Percentiles rank a stretch among this genome's conserved stretches.
Evolutionary conservation across 2,888 invertebrate species (phyloP).

Genomic region (Liposcelis brunnea): DNA sequence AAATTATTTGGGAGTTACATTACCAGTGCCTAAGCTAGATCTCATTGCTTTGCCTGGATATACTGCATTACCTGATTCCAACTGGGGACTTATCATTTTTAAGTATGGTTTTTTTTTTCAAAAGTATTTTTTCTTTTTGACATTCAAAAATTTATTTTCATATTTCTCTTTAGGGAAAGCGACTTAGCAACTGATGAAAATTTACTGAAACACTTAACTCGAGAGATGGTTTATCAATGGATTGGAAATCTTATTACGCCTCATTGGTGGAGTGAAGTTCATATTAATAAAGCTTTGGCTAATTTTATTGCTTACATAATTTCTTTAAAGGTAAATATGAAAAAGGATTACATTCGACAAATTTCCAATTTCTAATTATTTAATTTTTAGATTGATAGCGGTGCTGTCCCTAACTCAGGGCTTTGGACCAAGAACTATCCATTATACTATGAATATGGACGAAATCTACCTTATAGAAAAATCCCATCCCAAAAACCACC

Average conservation of each 20-base stretch:
- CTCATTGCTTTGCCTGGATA: constrained; percentile 56
- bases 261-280: constrained; percentile 33
- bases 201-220: constrained; percentile 44
- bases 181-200: constrained; percentile 33
- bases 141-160: constrained; percentile 10
- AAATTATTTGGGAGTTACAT: constrained; percentile 17
- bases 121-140: not conserved
- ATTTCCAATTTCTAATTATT: too few relatives aligned
- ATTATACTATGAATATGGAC: constrained; percentile 4
- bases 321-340: constrained; percentile 41
- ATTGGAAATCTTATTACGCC: constrained; percentile 57
- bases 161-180: constrained; percentile 42
- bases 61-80: constrained; percentile 52
- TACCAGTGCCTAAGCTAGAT: constrained; percentile 47
- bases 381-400: not conserved
- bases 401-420: not conserved
- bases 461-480: not conserved
- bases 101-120: constrained; percentile 36
- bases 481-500: constrained; percentile 2
- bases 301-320: constrained; percentile 56
- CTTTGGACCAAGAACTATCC: constrained; percentile 5
- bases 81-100: constrained; percentile 63
- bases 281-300: constrained; percentile 57
- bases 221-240: constrained; percentile 67
- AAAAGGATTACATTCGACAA: too few relatives aligned